phyloP scores from a whole-genome alignment of 2,797 vertebrate species.

The Diplodus sargus region DNA sequence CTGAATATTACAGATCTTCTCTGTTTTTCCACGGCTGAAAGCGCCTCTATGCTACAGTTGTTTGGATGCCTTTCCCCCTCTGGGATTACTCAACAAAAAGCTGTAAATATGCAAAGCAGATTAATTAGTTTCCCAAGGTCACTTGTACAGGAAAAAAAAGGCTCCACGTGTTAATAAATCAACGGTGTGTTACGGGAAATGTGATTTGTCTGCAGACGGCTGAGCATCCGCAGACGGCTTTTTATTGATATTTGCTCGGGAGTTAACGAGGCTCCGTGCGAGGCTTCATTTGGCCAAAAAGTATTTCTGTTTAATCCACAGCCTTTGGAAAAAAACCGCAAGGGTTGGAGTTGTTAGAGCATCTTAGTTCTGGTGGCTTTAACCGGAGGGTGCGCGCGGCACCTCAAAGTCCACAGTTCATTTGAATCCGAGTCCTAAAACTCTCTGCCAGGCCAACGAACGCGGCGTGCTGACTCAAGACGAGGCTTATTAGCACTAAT shows the following conservation, averaged over 20 bases:
- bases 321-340: constrained; percentile 35
- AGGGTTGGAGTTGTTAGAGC: constrained; percentile 68
- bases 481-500: constrained; percentile 65
- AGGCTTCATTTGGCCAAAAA: constrained; percentile 65
- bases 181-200: constrained; percentile 17
- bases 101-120: constrained; percentile 77
- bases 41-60: constrained; percentile 43
- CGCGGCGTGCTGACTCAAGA: constrained; percentile 61
- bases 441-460: constrained; percentile 44
- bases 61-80: constrained; percentile 25
- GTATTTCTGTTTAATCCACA: constrained; percentile 65
- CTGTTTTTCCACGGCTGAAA: constrained; percentile 31
- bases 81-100: constrained; percentile 60
- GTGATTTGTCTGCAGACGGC: constrained; percentile 33
- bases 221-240: constrained; percentile 14
- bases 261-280: constrained; percentile 60
- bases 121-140: constrained; percentile 74
- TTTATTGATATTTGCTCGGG: constrained; percentile 69
- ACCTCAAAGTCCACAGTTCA: constrained; percentile 64
- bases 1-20: constrained; percentile 19
- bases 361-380: constrained; percentile 80
- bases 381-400: constrained; percentile 49
- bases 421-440: constrained; percentile 60
- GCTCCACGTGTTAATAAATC: constrained; percentile 43
- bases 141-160: constrained; percentile 50